A percentile compares a stretch with the other conserved stretches of the same genome.
Evolutionary conservation across 64 coral and sea anemone species (phyloP).

Genomic region (Dendronephthya gigantea): DNA sequence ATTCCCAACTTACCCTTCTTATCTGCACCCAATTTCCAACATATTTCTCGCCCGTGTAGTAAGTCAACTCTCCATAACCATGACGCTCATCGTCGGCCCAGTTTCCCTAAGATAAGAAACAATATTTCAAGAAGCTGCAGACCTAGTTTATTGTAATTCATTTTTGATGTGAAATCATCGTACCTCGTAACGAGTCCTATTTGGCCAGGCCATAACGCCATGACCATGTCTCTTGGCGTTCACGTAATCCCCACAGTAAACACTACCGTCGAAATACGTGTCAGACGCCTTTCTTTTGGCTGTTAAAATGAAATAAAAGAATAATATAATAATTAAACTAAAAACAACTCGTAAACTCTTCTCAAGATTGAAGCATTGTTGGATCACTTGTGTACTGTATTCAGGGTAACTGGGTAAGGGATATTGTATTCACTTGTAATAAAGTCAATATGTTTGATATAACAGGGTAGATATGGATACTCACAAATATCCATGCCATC

Average conservation of each 20-base stretch:
- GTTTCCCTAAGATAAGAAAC: conserved; percentile 25
- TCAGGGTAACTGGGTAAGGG: too few species aligned
- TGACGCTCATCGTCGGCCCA: conserved; percentile 85
- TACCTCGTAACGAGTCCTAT: conserved; percentile 81
- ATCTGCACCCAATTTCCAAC: conserved; percentile 83
- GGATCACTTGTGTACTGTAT: neutral
- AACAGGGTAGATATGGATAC: neutral
- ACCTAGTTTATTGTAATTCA: too few species aligned
- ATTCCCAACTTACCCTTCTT: conserved; percentile 59
- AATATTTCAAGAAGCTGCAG: too few species aligned
- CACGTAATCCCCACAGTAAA: conserved; percentile 73
- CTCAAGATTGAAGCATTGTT: too few species aligned
- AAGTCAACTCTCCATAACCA: conserved; percentile 63
- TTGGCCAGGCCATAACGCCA: conserved; percentile 75
- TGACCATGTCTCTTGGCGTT: conserved; percentile 74
- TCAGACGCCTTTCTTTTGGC: conserved; percentile 61
- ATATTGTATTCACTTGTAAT: neutral
- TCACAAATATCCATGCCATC: conserved; percentile 75
- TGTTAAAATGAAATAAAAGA: neutral
- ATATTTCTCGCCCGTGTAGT: conserved; percentile 87
- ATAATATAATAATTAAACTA: neutral
- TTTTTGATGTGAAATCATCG: too few species aligned
- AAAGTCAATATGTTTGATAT: neutral
- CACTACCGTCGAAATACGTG: conserved; percentile 61
- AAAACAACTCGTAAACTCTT: too few species aligned